Evolutionary conservation across 2,888 invertebrate genomes (phyloP).

Genomic region (Osedax fenrisi): DNA sequence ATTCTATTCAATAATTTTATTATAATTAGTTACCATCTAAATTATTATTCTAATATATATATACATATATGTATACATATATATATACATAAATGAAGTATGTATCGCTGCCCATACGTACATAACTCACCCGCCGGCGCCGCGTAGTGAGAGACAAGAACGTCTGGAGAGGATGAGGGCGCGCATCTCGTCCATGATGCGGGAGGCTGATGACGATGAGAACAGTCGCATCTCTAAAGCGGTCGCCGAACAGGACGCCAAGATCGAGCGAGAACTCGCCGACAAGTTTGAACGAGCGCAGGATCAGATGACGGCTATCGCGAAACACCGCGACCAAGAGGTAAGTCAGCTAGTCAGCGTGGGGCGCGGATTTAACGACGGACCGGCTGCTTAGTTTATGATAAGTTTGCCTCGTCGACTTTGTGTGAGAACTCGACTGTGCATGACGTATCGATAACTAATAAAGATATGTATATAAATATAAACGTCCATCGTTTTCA

Average conservation of each 20-base stretch:
- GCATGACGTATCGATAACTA: too few relatives aligned
- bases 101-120: not conserved
- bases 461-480: too few relatives aligned
- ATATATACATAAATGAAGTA: not conserved
- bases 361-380: too few relatives aligned
- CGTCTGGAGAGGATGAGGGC: conserved; percentile 46
- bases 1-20: too few relatives aligned
- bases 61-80: not conserved
- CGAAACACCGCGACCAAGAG: conserved; percentile 43
- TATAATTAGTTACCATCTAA: too few relatives aligned
- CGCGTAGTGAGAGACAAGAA: conserved; percentile 43
- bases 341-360: conserved; percentile 36
- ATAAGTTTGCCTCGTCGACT: too few relatives aligned
- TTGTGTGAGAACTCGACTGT: too few relatives aligned
- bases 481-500: too few relatives aligned
- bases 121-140: not conserved
- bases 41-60: not conserved
- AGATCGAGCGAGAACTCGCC: conserved; percentile 41
- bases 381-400: too few relatives aligned
- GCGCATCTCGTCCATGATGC: conserved; percentile 46
- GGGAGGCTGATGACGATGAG: conserved; percentile 46
- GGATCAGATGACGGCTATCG: conserved; percentile 39
- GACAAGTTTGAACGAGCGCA: conserved; percentile 41
- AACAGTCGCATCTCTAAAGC: conserved; percentile 45
- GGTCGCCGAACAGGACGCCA: conserved; percentile 45